Evolutionary conservation across 2,888 invertebrate species (phyloP).

Genomic region (Drosophila borborema): DNA sequence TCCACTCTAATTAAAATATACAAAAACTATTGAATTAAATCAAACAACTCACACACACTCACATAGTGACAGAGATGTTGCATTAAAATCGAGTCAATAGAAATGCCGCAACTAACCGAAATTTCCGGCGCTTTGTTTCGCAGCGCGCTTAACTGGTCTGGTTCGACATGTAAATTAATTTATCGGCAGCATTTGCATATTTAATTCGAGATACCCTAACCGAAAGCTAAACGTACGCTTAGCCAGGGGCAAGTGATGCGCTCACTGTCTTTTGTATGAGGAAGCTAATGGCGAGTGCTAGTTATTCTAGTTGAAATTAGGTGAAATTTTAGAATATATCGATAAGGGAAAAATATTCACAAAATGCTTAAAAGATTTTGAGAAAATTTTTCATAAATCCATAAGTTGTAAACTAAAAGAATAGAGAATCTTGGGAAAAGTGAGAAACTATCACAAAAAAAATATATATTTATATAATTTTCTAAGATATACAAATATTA

Average conservation of each 20-base stretch:
- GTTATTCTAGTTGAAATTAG: too few species aligned
- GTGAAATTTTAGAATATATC: too few species aligned
- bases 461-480: too few species aligned
- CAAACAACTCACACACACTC: slow-evolving; percentile 32
- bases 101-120: slow-evolving; percentile 36
- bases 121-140: slow-evolving; percentile 65
- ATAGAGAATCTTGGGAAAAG: too few species aligned
- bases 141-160: slow-evolving; percentile 40
- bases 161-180: slow-evolving; percentile 67
- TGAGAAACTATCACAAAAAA: too few species aligned
- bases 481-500: too few species aligned
- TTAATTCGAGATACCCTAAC: slow-evolving; percentile 63
- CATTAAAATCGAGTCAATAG: slow-evolving; percentile 51
- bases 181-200: slow-evolving; percentile 73
- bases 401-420: too few species aligned
- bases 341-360: too few species aligned
- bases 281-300: too few species aligned
- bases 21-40: slow-evolving; percentile 59
- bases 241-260: neutral
- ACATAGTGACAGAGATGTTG: slow-evolving; percentile 28
- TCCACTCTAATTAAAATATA: slow-evolving; percentile 78
- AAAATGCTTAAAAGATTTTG: too few species aligned
- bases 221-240: neutral
- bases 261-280: too few species aligned
- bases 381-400: too few species aligned